Evolutionary conservation across 2,888 invertebrate species (phyloP).

Genomic region (Lymantria monacha): DNA sequence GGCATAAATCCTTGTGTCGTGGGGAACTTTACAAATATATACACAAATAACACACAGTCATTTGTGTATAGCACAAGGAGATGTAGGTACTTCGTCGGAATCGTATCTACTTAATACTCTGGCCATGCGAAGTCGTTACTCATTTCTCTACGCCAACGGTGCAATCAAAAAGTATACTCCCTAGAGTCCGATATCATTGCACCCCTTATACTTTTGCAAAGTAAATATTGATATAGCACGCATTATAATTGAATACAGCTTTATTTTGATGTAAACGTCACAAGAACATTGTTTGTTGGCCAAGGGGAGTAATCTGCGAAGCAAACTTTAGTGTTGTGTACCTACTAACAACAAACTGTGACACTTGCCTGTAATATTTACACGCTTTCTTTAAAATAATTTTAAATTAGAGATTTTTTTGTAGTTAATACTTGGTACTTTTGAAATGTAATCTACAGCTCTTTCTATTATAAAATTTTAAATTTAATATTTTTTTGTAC

Average conservation of each 20-base stretch:
- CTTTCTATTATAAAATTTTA: too few species aligned
- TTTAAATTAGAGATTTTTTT: not conserved
- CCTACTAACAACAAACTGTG: not conserved
- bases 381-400: constrained; percentile 19
- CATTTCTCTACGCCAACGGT: too few species aligned
- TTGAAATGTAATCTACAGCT: too few species aligned
- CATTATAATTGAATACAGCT: constrained; percentile 27
- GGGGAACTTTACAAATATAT: too few species aligned
- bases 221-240: constrained; percentile 30
- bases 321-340: constrained; percentile 19
- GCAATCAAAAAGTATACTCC: not conserved
- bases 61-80: too few species aligned
- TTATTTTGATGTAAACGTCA: constrained; percentile 22
- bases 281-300: constrained; percentile 6
- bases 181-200: constrained; percentile 5
- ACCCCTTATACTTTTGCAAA: constrained; percentile 8
- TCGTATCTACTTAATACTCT: too few species aligned
- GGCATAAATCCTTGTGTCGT: too few species aligned
- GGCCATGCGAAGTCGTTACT: too few species aligned
- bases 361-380: constrained; percentile 18
- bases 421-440: not conserved
- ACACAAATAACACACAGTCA: too few species aligned
- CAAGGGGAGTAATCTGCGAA: constrained; percentile 23
- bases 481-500: too few species aligned
- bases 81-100: too few species aligned